Evolutionary conservation across 2,797 vertebrate genomes (phyloP), one percentile per base, ranked within the genome.

Genomic region (Meda fulgida): DNA sequence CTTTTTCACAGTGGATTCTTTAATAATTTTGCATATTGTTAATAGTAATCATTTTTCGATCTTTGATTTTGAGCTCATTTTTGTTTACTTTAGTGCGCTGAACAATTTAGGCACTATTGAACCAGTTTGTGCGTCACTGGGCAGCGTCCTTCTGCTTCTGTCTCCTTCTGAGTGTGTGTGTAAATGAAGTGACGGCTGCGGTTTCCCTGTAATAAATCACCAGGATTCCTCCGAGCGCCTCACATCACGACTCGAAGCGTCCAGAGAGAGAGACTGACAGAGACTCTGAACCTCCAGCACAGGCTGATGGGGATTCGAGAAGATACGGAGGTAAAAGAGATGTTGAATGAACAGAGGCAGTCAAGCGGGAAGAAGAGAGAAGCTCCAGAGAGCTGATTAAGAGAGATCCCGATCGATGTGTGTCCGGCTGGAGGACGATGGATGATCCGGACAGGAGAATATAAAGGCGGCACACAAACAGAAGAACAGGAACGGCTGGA

Each of bases 361-460:
- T 66, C 81, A 84, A 78, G 72, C 81, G 80, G 77, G 36, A 80
- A 88, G 82, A 65, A 78, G 84, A 51, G 60, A n/a, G 78, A 34
- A 63, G 40, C 95, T 93, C 93, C 90, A 93, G 95, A 95, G 95
- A 95, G 93, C 94, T 95, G 95, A 96, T 95, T 95, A 96, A 95
- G 94, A 92, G 93, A 95, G 95, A 92, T 88, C 89, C 90, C 90
- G 91, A 95, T 96, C 92, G 94, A 96, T 96, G 93, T 93, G 91
- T 81, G 90, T 89, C 91, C 90, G 93, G 92, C 91, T 93, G 92
- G 92, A 90, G 90, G 87, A 94, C 92, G 93, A 95, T 95, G 94
- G 94, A 95, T 95, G 40, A 40, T 11, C 38, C 38, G 43, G 43
- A 46, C 81, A 51, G 23, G 75, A 77, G 60, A 86, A 55, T 71